Evolutionary conservation across 2,888 invertebrate species (phyloP).

Genomic region (Temnothorax ravouxi): DNA sequence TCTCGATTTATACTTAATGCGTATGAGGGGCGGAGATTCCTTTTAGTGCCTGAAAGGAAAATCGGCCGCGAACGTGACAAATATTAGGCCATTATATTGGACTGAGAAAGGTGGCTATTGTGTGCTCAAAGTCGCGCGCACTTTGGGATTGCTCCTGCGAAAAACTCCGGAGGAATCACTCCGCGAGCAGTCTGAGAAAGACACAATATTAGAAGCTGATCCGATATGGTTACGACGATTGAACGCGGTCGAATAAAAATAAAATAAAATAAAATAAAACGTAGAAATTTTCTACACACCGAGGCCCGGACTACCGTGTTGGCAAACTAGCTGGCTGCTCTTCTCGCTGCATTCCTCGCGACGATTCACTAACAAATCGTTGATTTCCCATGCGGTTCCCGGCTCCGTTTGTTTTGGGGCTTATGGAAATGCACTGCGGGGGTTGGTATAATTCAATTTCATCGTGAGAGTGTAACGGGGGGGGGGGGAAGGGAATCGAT

Average conservation of each 20-base stretch:
- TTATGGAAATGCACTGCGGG: conserved; percentile 81
- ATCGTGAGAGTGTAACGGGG: conserved; percentile 56
- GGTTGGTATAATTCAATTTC: conserved; percentile 76
- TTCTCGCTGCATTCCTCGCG: conserved; percentile 66
- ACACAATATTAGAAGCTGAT: conserved; percentile 31
- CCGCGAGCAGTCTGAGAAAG: neutral
- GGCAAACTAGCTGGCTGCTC: conserved; percentile 60
- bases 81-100: conserved; percentile 29
- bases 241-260: conserved; percentile 3
- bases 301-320: conserved; percentile 34
- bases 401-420: conserved; percentile 80
- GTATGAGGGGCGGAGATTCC: neutral
- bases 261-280: conserved; percentile 8
- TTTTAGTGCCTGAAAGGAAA: conserved; percentile 19
- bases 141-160: conserved; percentile 18
- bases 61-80: conserved; percentile 32
- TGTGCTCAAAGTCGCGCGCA: conserved; percentile 16
- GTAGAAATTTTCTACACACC: conserved; percentile 17
- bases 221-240: conserved; percentile 22
- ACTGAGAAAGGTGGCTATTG: conserved; percentile 30
- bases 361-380: conserved; percentile 79
- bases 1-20: conserved; percentile 21
- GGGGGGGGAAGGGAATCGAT: conserved; percentile 43
- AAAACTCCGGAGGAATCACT: conserved; percentile 6
- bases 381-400: conserved; percentile 83